Evolutionary conservation across 2,113 vertebrate species (phyloP).

Genomic region (Centrocercus urophasianus): DNA sequence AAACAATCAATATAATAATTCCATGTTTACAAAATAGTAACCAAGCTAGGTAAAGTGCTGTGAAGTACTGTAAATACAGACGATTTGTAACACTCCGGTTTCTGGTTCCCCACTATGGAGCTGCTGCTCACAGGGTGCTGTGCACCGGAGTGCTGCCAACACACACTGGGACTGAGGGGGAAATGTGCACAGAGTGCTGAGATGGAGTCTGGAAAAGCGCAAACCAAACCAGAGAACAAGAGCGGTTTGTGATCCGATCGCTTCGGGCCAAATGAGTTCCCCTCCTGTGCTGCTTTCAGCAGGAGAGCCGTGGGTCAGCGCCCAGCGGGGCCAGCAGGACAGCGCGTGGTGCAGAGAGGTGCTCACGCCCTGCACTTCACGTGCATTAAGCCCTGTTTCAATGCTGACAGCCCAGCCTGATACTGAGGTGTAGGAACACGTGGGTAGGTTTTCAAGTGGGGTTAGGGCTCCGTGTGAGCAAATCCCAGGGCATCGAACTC

Average conservation of each 20-base stretch:
- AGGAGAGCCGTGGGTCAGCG: too few relatives aligned
- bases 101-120: not conserved
- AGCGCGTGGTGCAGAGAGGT: accelerated
- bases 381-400: not conserved
- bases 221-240: not conserved
- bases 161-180: too few relatives aligned
- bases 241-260: not conserved
- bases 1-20: slow-evolving; percentile 61
- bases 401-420: accelerated
- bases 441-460: not conserved
- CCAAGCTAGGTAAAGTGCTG: slow-evolving; percentile 70
- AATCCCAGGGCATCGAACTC: not conserved
- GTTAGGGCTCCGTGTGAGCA: not conserved
- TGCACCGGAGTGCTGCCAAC: too few relatives aligned
- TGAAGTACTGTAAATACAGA: not conserved
- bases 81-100: not conserved
- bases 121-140: not conserved
- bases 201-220: not conserved
- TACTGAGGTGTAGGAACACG: accelerated
- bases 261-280: not conserved
- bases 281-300: not conserved
- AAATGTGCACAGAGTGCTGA: too few relatives aligned
- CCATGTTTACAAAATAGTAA: slow-evolving; percentile 72
- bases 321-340: too few relatives aligned
- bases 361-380: not conserved